These are phyloP conservation scores for Metacarcinus magister DNA, from an alignment of 2,888 invertebrate species.

Conservation along the genomic window DNA sequence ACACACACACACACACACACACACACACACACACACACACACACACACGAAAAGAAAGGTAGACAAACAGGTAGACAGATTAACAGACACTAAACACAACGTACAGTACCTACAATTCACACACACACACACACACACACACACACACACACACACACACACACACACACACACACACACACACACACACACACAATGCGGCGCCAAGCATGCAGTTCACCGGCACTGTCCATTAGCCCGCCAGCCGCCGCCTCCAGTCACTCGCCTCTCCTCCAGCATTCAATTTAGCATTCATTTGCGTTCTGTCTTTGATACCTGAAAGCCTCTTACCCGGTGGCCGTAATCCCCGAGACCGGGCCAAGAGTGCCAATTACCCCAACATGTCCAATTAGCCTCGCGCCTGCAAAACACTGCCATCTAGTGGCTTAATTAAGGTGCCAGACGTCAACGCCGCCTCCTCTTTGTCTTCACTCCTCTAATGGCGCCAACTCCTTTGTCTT, in stretches of 20 bases:
- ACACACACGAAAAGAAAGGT: too few relatives aligned
- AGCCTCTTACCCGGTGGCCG: conserved; percentile 75
- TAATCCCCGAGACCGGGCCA: conserved; percentile 69
- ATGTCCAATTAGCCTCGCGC: conserved; percentile 79
- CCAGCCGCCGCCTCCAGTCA: conserved; percentile 18
- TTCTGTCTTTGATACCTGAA: conserved; percentile 78
- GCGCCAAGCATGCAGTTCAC: conserved; percentile 43
- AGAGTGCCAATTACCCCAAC: conserved; percentile 75
- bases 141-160: conserved; percentile 29
- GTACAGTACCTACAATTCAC: background rate
- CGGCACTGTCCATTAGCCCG: conserved; percentile 63
- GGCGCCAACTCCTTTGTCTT: conserved; percentile 81
- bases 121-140: conserved; percentile 59
- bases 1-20: conserved; percentile 68
- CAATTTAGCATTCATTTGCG: conserved; percentile 80
- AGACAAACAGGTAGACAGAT: too few relatives aligned
- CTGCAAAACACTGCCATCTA: conserved; percentile 80
- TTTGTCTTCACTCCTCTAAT: conserved; percentile 81
- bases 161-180: conserved; percentile 63
- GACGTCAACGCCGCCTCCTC: conserved; percentile 80
- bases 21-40: conserved; percentile 62
- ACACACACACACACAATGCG: conserved; percentile 64
- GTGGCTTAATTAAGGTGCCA: conserved; percentile 80
- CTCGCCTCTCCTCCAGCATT: conserved; percentile 73
- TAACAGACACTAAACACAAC: background rate